Conservation (phyloP, 2,797 vertebrate species). For the Odontamblyopus lacepedii region DNA sequence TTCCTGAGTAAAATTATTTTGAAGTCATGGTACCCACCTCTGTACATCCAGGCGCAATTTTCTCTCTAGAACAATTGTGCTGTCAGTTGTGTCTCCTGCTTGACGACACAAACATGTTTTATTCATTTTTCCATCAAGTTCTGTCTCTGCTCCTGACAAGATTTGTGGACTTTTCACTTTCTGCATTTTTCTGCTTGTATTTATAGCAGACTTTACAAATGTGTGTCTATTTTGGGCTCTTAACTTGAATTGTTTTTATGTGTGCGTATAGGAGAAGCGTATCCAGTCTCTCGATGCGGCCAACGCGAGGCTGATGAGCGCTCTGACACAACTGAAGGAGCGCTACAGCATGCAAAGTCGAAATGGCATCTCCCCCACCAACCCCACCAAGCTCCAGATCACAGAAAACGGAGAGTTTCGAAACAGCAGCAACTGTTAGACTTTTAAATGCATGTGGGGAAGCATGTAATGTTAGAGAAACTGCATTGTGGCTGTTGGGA, state of each 20-base stretch:
- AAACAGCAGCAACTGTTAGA: constrained; percentile 98
- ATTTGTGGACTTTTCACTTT: constrained; percentile 28
- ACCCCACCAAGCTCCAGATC: constrained; percentile 97
- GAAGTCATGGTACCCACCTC: neutral
- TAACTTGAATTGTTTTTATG: neutral
- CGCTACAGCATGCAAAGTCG: constrained; percentile 98
- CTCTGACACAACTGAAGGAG: constrained; percentile 98
- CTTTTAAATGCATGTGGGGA: constrained; percentile 33
- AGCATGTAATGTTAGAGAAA: constrained; percentile 40
- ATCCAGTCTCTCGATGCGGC: constrained; percentile 95
- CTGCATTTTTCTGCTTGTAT: constrained; percentile 6
- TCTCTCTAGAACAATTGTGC: constrained; percentile 3
- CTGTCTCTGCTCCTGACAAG: constrained; percentile 31
- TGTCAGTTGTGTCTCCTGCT: constrained; percentile 27
- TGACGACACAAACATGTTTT: constrained; percentile 54
- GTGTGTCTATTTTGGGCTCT: neutral
- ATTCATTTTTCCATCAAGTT: constrained; percentile 45
- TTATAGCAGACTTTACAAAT: neutral
- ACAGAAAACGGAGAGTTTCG: constrained; percentile 98
- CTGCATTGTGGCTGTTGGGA: constrained; percentile 19
- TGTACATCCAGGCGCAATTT: no score
- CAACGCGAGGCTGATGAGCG: constrained; percentile 96
- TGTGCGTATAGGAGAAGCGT: constrained; percentile 88
- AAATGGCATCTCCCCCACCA: constrained; percentile 98
- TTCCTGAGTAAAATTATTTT: neutral